Base-by-base conservation (phyloP, 2,797 vertebrate species). In the Clarias pachynema region DNA sequence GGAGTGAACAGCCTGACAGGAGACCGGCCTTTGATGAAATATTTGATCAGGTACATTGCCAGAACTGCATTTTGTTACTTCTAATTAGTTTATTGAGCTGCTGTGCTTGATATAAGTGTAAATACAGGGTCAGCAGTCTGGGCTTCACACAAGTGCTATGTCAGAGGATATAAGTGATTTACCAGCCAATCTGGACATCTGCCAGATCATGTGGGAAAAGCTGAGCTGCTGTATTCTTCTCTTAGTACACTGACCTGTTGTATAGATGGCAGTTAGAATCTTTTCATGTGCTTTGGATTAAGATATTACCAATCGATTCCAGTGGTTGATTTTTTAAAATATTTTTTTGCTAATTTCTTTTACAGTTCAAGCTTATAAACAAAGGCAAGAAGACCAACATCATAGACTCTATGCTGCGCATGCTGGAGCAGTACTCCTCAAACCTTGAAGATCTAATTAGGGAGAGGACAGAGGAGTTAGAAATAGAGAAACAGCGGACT, bases 341-440 rank as follows among this genome's bases (percentile, higher is more conserved):
- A 57, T 34, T 57, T 34, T 49, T 37, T 59, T 34, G 16, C 59
- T 1, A 49, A 49, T 53, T 20, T 63, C 24, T 87, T 14, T 87
- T 40, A 87, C 80, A 96, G 96, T 96, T 96, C 90, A 96, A 96
- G 90, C 91, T 94, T 40, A 96, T 96, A 87, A 96, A 96, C 93
- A 96, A 96, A 87, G 96, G 96, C 14, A 96, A 96, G 89, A 96
- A 96, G 92, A 96, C 96, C 40, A 96, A 96, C 91, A 96, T 96
- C 84, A 96, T 96, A 2, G 96, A 96, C 91, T 96, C 96, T 37
- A 96, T 96, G 95, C 89, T 96, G 90, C 93, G 96, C 80, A 96
- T 96, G 95, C 88, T 96, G 90, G 96, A 96, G 91, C 96, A 96
- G 92, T 96, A 96, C 91, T 95, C 95, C 86, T 96, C 95, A 74